Conservation (phyloP, 2,113 vertebrate species). For the Hyla sarda region DNA sequence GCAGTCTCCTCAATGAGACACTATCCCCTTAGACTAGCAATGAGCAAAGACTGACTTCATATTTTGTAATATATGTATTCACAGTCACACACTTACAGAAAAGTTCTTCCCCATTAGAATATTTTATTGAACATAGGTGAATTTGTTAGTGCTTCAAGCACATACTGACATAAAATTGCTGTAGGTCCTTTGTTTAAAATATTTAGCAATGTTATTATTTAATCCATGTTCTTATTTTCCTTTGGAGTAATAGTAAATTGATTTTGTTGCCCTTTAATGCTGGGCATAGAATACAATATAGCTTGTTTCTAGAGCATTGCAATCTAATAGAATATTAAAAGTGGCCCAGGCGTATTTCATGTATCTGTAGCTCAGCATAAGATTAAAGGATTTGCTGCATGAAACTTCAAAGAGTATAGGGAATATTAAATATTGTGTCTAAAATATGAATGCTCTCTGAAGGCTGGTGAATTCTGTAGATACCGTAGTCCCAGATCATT, state of each 20-base stretch:
- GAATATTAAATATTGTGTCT: conserved; percentile 26
- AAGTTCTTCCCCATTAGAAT: too few species aligned
- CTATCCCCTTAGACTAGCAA: too few species aligned
- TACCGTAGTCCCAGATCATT: neutral
- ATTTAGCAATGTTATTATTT: neutral
- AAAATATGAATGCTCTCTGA: conserved; percentile 33
- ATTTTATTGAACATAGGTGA: too few species aligned
- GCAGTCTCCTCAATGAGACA: too few species aligned
- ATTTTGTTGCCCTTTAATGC: neutral
- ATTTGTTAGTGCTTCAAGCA: neutral
- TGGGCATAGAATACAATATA: neutral
- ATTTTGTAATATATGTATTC: too few species aligned
- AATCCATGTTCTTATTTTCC: neutral
- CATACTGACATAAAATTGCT: neutral
- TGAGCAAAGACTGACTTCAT: too few species aligned
- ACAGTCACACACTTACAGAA: too few species aligned
- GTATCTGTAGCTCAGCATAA: conserved; percentile 15
- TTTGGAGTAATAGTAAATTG: neutral
- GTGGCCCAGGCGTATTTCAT: conserved; percentile 35
- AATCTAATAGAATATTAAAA: conserved; percentile 37
- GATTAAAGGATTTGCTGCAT: conserved; percentile 50
- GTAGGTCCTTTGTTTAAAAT: neutral
- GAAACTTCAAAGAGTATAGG: conserved; percentile 46
- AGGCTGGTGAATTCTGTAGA: neutral
- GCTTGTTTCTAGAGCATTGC: neutral